phyloP scores from a whole-genome alignment of 2,888 invertebrate genomes.

The Meta bourneti region DNA sequence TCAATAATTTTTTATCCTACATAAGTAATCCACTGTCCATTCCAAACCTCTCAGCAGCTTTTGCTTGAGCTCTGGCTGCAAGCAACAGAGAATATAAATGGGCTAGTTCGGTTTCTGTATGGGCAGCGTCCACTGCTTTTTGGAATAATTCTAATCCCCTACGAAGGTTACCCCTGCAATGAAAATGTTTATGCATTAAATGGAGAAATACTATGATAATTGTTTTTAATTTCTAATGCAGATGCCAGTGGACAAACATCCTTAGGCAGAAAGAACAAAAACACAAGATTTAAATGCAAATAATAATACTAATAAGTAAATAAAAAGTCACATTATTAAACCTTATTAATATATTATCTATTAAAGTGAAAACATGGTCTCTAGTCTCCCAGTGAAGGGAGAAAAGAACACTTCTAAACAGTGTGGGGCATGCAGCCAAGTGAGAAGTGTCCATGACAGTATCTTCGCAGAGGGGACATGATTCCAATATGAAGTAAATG shows the following conservation, averaged over 20 bases:
- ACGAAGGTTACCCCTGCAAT: conserved; percentile 89
- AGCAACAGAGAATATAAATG: conserved; percentile 94
- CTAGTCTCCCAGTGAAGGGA: background rate
- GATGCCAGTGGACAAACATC: no score
- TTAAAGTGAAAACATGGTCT: background rate
- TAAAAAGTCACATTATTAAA: background rate
- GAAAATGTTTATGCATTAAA: background rate
- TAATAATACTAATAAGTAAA: background rate
- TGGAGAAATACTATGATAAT: background rate
- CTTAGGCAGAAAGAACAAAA: background rate
- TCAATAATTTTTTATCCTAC: conserved; percentile 32
- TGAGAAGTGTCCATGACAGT: no score
- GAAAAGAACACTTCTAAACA: no score
- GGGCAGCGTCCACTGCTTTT: conserved; percentile 91
- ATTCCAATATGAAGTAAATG: no score
- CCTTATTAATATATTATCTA: no score
- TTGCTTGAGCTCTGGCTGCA: conserved; percentile 90
- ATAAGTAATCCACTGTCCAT: conserved; percentile 28
- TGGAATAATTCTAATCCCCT: conserved; percentile 92
- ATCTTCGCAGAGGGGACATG: no score
- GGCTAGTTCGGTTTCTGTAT: conserved; percentile 92
- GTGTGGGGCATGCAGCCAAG: no score
- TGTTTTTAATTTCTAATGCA: background rate
- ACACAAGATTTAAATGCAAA: background rate
- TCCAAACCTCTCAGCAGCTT: conserved; percentile 75